Evolutionary conservation across 2,797 vertebrate genomes (phyloP), one percentile per base, ranked within the genome.

Genomic region (Pseudotriccus pelzelni): DNA sequence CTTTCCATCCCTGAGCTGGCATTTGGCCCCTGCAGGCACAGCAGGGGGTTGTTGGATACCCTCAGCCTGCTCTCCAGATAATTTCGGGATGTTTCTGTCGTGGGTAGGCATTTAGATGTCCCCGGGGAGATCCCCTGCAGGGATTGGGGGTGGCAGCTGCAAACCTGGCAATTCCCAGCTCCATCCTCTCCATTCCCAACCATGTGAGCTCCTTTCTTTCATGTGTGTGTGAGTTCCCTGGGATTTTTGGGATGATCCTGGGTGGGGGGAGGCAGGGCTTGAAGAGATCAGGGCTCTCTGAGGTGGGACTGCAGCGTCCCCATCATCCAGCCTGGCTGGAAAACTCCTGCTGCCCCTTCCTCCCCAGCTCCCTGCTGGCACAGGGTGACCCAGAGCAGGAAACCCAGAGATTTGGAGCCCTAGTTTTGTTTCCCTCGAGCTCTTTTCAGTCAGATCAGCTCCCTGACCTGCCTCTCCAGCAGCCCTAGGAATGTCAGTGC

Each of bases 121-220:
- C 17, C 50, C 25, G 34, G 52, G 32, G 50, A 52, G 20, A 32
- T 32, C 6, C 12, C n/a, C 22, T 4, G 8, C n/a, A 30, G 49
- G 34, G 19, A n/a, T 3, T 0, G 1, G 9, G 32, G 16, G 21
- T 3, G 3, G 28, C 23, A 28, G 25, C 36, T 28, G 30, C 4
- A 17, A 47, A 12, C 11, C 27, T 8, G 34, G 46, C 44, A 44
- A 30, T 74, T 49, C 34, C 58, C 39, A 52, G 50, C 67, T 63
- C 16, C 43, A 23, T 20, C 52, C 44, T 6, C 25, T 49, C 49
- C 49, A 28, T 50, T 28, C 49, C 49, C 16, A 50, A 7, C 17
- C 32, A 2, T 2, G 12, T 1, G 16, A 56, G 21, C 3, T 0
- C 27, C 37, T 73, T 10, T 10, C 9, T 41, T 21, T 12, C 5